Base-by-base conservation (phyloP, 2,113 vertebrate species). In the Phrynosoma blainvillii region DNA sequence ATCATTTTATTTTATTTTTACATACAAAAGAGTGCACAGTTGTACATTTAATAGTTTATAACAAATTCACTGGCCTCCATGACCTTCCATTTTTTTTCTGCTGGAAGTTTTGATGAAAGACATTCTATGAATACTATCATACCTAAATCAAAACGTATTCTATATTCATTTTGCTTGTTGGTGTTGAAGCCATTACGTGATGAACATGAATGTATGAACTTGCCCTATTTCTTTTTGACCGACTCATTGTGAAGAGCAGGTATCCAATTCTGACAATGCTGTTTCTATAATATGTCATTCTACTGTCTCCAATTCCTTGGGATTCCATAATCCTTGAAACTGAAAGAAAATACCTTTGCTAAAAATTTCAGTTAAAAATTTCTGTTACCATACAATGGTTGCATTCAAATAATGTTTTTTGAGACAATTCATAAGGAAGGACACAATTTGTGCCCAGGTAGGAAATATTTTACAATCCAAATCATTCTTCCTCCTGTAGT, bases 311-410 rank as follows among this genome's bases (percentile, higher is more conserved):
- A 25, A 10, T 54, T 68, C 20, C 16, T 54, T 70, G 47, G 65
- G 16, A 68, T 70, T 56, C 62, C 12, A 79, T 71, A 89, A 40
- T 77, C 73, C 14, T 90, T 89, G 3, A 9, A 32, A 86, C 73
- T 75, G n/a, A 54, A 87, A 76, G 36, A 70, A 85, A 76, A 59
- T 9, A 47, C 32, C 42, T 82, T n/a, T 74, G 20, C n/a, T 89
- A 79, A 91, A 89, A 71, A 88, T 83, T 89, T 87, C 71, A 85
- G n/a, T 47, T 89, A 79, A 91, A 89, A 71, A 88, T 78, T 89
- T 87, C 71, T 84, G n/a, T 47, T 85, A 42, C 68, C 89, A 89
- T 90, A 81, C 27, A 84, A 36, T 30, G 8, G 42, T 56, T 90
- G 1, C 1, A 59, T 40, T 87, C 52, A 12, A 10, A 10, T 66